phyloP scores from a whole-genome alignment of 2,797 vertebrate species.

The Lithobates pipiens region DNA sequence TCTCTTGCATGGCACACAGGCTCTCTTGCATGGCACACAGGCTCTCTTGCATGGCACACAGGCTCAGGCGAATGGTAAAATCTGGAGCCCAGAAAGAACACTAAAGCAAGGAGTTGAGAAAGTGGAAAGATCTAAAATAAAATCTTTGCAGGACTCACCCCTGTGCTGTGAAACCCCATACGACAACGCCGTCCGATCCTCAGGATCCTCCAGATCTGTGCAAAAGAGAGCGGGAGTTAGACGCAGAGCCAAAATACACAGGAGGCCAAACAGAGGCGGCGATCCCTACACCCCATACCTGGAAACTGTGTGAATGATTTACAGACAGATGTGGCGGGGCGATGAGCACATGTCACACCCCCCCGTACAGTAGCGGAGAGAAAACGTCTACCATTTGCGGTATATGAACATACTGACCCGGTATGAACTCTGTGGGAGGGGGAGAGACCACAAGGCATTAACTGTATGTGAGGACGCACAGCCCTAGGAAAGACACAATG shows the following conservation, averaged over 20 bases:
- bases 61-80: too few species aligned
- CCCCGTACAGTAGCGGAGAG: not conserved
- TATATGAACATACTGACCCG: not conserved
- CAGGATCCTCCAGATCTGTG: not conserved
- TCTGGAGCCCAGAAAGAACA: too few species aligned
- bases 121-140: not conserved
- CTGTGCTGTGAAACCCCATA: conserved; percentile 3
- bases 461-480: too few species aligned
- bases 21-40: too few species aligned
- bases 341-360: not conserved
- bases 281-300: not conserved
- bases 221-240: not conserved
- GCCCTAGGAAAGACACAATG: not conserved
- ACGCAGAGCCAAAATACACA: not conserved
- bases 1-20: too few species aligned
- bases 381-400: not conserved
- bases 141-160: not conserved
- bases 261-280: not conserved
- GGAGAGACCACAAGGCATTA: not conserved
- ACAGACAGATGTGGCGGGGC: not conserved
- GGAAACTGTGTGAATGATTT: not conserved
- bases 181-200: not conserved
- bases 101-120: too few species aligned
- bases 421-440: not conserved
- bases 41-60: too few species aligned